phyloP scores from a whole-genome alignment of 2,888 invertebrate species.

The Rambutsinella grinnellia region DNA sequence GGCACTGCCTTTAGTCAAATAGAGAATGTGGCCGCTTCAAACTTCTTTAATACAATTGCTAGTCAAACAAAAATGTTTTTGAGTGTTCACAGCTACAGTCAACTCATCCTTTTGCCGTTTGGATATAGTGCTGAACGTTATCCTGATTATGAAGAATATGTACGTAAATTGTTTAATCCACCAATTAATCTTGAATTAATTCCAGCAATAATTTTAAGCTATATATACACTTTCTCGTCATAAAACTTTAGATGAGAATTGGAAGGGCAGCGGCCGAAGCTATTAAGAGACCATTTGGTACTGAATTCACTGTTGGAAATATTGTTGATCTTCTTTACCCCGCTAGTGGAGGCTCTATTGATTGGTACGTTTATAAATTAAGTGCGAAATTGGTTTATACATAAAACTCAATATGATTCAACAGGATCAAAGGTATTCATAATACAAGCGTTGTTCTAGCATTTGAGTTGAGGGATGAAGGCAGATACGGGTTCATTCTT shows the following conservation, averaged over 20 bases:
- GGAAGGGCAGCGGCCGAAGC: slow-evolving; percentile 56
- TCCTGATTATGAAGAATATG: slow-evolving; percentile 60
- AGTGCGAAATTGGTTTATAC: background rate
- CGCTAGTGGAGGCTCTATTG: slow-evolving; percentile 36
- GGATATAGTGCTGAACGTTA: slow-evolving; percentile 70
- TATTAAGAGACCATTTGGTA: slow-evolving; percentile 55
- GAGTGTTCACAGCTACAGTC: slow-evolving; percentile 82
- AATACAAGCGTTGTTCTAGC: slow-evolving; percentile 56
- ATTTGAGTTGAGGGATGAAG: slow-evolving; percentile 53
- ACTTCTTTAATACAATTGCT: slow-evolving; percentile 59
- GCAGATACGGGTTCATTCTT: slow-evolving; percentile 54
- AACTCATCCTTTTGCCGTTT: slow-evolving; percentile 79
- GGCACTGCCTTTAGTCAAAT: slow-evolving; percentile 59
- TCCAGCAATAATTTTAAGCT: too few species aligned
- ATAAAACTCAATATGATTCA: background rate
- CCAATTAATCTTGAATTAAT: too few species aligned
- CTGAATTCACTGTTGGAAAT: slow-evolving; percentile 60
- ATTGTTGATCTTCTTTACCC: slow-evolving; percentile 73
- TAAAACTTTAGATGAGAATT: slow-evolving; percentile 55
- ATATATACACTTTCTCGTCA: too few species aligned
- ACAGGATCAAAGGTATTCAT: slow-evolving; percentile 62
- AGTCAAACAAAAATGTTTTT: slow-evolving; percentile 71
- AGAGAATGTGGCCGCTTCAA: slow-evolving; percentile 62
- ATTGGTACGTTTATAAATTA: slow-evolving; percentile 27
- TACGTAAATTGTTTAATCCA: too few species aligned